Evolutionary conservation across 2,113 vertebrate species (phyloP).

Genomic region (Mixornis gularis): DNA sequence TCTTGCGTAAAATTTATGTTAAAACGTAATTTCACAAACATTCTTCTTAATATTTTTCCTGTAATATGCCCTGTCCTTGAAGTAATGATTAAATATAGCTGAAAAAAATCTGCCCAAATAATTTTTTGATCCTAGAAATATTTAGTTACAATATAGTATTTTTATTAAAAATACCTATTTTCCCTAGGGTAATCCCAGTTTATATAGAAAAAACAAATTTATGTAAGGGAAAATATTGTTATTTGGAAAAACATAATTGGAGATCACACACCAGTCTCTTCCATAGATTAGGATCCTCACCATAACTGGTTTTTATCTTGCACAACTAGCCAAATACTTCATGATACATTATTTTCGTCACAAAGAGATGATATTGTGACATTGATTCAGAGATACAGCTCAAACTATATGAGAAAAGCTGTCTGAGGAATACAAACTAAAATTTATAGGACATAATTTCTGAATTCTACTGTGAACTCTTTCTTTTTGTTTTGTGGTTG

Average conservation of each 20-base stretch:
- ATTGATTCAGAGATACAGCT: not conserved
- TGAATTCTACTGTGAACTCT: not conserved
- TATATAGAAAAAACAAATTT: not conserved
- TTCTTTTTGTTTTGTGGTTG: not conserved
- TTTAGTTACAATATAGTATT: not conserved
- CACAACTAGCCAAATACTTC: not conserved
- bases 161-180: not conserved
- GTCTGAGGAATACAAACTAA: not conserved
- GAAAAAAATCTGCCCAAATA: not conserved
- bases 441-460: not conserved
- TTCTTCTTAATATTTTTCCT: not conserved
- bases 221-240: not conserved
- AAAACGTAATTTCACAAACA: not conserved
- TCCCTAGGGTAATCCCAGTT: not conserved
- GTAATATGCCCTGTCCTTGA: not conserved
- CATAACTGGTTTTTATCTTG: accelerated
- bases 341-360: not conserved
- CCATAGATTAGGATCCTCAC: not conserved
- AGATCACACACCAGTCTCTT: not conserved
- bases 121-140: not conserved
- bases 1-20: not conserved
- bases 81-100: not conserved
- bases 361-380: not conserved
- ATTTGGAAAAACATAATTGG: not conserved
- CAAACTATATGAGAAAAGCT: not conserved